Percentiles rank a stretch among this genome's conserved stretches.
phyloP scores from a whole-genome alignment of 2,113 vertebrate species.

The Chaetura pelagica region DNA sequence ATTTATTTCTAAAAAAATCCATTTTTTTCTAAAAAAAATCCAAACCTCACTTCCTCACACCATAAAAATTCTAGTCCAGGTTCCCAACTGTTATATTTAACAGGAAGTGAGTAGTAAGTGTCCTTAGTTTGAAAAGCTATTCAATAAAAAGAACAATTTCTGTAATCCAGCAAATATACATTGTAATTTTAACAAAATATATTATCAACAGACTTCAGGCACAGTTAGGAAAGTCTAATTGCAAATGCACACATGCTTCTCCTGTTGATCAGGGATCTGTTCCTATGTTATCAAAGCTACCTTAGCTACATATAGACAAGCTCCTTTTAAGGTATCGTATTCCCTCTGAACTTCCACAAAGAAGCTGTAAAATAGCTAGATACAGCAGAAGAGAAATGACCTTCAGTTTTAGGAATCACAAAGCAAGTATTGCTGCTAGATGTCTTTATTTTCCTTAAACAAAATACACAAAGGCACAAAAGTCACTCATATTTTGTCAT shows the following conservation, averaged over 20 bases:
- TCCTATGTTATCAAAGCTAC: background rate
- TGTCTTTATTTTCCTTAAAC: slow-evolving; percentile 81
- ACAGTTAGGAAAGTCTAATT: background rate
- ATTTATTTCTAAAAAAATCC: background rate
- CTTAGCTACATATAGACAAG: background rate
- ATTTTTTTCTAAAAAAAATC: background rate
- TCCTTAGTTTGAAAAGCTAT: background rate
- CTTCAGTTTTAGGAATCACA: slow-evolving; percentile 27
- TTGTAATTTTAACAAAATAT: background rate
- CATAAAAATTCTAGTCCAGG: background rate
- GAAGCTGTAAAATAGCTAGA: background rate
- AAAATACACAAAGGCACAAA: slow-evolving; percentile 80
- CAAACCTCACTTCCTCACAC: background rate
- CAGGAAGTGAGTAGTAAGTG: background rate
- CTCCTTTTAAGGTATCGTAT: background rate
- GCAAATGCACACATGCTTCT: background rate
- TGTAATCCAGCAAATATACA: background rate
- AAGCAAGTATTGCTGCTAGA: slow-evolving; percentile 65
- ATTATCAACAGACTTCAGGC: background rate
- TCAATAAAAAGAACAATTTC: background rate
- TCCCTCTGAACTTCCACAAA: background rate
- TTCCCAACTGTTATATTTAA: background rate
- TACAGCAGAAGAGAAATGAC: background rate
- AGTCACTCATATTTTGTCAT: slow-evolving; percentile 73
- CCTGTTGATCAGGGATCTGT: background rate